phyloP scores from a whole-genome alignment of 2,113 vertebrate species.

The Microcebus jonahi region DNA sequence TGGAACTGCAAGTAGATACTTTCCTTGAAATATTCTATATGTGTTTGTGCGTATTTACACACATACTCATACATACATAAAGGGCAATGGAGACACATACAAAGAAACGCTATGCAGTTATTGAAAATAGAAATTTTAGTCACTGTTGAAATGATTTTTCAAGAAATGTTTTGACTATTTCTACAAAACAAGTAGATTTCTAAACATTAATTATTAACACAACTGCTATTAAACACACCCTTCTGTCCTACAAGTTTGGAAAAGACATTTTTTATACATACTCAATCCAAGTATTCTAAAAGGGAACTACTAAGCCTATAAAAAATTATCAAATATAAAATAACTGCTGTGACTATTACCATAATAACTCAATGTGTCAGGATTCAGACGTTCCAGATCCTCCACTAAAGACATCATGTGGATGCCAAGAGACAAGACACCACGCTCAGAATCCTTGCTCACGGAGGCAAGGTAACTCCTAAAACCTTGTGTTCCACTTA shows the following conservation, averaged over 20 bases:
- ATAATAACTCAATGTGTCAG: not conserved
- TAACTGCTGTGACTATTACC: not conserved
- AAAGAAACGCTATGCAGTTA: not conserved
- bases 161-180: not conserved
- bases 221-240: not conserved
- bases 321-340: not conserved
- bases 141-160: not conserved
- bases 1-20: rapidly evolving
- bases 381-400: not conserved
- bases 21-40: not conserved
- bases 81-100: not conserved
- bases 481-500: rapidly evolving
- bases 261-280: not conserved
- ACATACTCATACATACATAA: not conserved
- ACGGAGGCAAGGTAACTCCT: not conserved
- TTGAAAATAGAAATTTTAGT: not conserved
- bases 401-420: rapidly evolving
- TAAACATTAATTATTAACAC: not conserved
- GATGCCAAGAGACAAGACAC: not conserved
- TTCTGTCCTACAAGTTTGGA: not conserved
- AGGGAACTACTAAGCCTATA: not conserved
- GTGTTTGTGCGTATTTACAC: not conserved
- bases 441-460: rapidly evolving
- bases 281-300: not conserved
- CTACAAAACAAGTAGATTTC: not conserved